Evolutionary conservation across 2,888 invertebrate genomes (phyloP).

Genomic region (Phyllotreta striolata): DNA sequence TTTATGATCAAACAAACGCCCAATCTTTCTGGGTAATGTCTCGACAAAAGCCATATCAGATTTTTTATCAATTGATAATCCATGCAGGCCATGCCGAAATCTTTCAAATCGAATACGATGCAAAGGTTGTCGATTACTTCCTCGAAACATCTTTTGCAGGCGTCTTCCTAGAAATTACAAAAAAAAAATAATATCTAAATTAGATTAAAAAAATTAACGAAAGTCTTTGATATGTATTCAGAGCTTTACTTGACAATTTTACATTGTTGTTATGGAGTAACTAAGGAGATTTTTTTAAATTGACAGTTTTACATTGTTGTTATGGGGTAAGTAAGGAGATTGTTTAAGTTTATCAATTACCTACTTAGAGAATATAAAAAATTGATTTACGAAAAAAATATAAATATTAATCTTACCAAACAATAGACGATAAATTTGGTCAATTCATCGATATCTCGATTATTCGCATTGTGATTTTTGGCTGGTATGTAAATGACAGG

Average conservation of each 20-base stretch:
- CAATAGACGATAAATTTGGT: constrained; percentile 82
- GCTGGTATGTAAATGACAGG: constrained; percentile 83
- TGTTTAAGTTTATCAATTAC: no score
- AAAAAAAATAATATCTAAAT: no score
- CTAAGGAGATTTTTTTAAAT: no score
- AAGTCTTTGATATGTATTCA: no score
- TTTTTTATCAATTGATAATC: constrained; percentile 83
- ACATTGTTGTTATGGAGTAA: no score
- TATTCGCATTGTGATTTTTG: constrained; percentile 76
- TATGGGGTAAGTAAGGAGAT: no score
- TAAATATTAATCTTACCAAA: constrained; percentile 64
- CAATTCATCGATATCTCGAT: constrained; percentile 77
- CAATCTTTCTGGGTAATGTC: constrained; percentile 80
- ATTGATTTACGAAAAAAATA: constrained; percentile 6
- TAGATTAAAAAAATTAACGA: no score
- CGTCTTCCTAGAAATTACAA: constrained; percentile 70
- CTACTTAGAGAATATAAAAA: neutral
- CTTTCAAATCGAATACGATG: constrained; percentile 79
- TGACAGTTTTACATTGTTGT: no score
- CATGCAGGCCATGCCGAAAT: constrained; percentile 79
- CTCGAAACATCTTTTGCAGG: constrained; percentile 79
- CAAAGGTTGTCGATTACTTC: constrained; percentile 81
- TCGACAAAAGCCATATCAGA: constrained; percentile 78
- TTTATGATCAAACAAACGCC: constrained; percentile 80
- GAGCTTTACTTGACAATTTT: no score